Evolutionary conservation across 2,888 invertebrate species (phyloP).

Genomic region (Ophioninae sp.): DNA sequence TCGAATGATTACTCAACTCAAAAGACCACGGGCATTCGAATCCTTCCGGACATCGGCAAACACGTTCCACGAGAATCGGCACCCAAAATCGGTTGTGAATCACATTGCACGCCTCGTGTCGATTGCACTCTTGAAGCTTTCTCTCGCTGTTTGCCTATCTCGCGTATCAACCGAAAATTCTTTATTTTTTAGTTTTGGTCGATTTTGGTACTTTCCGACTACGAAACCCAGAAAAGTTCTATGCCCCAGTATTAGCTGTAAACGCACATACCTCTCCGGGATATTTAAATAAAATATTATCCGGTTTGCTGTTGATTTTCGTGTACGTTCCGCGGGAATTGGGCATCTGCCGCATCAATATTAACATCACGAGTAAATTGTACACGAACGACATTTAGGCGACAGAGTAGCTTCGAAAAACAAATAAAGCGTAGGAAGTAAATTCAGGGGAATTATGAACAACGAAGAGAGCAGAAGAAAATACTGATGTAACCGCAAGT

Average conservation of each 20-base stretch:
- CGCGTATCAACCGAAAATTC: slow-evolving; percentile 9
- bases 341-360: slow-evolving; percentile 40
- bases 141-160: slow-evolving; percentile 84
- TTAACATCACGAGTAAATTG: slow-evolving; percentile 32
- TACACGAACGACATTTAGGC: neutral
- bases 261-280: slow-evolving; percentile 71
- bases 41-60: slow-evolving; percentile 85
- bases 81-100: slow-evolving; percentile 84
- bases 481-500: slow-evolving; percentile 30
- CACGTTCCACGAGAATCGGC: slow-evolving; percentile 83
- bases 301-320: slow-evolving; percentile 72
- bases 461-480: neutral
- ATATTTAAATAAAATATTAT: slow-evolving; percentile 74
- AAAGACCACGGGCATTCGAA: slow-evolving; percentile 82
- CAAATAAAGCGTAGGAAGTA: neutral
- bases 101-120: slow-evolving; percentile 82
- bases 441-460: neutral
- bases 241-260: neutral
- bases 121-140: slow-evolving; percentile 82
- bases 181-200: neutral
- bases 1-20: slow-evolving; percentile 77
- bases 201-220: neutral
- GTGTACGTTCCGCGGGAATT: slow-evolving; percentile 66
- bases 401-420: neutral
- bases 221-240: neutral